phyloP scores from a whole-genome alignment of 1,140 invertebrate species.

The Mactra quadrangularis region DNA sequence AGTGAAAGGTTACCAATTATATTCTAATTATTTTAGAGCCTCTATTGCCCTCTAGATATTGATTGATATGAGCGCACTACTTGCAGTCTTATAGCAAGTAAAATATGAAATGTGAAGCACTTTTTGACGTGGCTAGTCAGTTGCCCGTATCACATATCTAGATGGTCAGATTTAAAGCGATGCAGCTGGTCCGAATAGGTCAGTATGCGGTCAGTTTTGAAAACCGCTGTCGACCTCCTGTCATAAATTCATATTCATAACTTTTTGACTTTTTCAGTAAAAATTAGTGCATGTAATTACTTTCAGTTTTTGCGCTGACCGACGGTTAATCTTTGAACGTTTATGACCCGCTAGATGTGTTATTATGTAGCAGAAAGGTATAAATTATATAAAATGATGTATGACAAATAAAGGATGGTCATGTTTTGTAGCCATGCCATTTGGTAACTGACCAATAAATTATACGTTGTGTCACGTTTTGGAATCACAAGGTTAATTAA shows the following conservation, averaged over 20 bases:
- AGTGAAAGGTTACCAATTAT: constrained; percentile 43
- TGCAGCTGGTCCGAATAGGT: constrained; percentile 50
- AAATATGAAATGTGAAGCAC: constrained; percentile 57
- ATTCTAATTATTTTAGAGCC: constrained; percentile 47
- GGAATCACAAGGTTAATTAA: too few relatives aligned
- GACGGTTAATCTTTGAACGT: too few relatives aligned
- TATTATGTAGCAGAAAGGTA: too few relatives aligned
- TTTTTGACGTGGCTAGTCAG: constrained; percentile 40
- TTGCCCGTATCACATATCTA: constrained; percentile 36
- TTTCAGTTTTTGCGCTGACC: too few relatives aligned
- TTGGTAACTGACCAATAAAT: too few relatives aligned
- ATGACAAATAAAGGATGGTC: too few relatives aligned
- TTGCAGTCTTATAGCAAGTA: constrained; percentile 1
- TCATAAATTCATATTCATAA: constrained; percentile 61
- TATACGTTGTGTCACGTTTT: too few relatives aligned
- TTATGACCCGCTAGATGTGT: too few relatives aligned
- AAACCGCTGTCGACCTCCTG: constrained; percentile 28
- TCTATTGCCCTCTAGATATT: constrained; percentile 22
- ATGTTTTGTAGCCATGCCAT: too few relatives aligned
- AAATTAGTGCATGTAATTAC: constrained; percentile 7
- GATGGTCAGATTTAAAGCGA: constrained; percentile 42
- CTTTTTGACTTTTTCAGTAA: constrained; percentile 47
- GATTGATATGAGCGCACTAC: constrained; percentile 42
- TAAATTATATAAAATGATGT: too few relatives aligned
- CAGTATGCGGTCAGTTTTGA: constrained; percentile 53